Percentiles rank a stretch among this genome's conserved stretches.
These are phyloP conservation scores for Anneissia japonica DNA, from an alignment of 35 echinoderm and acorn worm genomes.

Conservation along the genomic window DNA sequence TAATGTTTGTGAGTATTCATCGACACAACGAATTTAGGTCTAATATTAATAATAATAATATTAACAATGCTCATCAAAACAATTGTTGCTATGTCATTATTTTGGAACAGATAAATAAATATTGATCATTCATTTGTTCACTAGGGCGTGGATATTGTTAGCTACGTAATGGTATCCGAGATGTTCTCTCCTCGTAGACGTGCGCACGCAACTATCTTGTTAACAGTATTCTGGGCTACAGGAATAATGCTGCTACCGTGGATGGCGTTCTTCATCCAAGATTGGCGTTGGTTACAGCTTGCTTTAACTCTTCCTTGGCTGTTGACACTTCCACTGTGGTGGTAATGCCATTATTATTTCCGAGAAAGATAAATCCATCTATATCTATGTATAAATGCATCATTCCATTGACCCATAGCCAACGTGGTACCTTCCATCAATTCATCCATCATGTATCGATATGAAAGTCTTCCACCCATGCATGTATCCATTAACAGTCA, in stretches of 20 bases:
- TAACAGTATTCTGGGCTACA: slow-evolving; percentile 82
- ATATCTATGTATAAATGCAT: neutral
- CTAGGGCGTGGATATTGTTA: slow-evolving; percentile 80
- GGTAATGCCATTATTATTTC: slow-evolving; percentile 34
- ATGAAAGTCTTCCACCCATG: neutral
- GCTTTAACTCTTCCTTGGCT: slow-evolving; percentile 70
- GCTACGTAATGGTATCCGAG: slow-evolving; percentile 96
- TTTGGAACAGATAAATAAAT: no score
- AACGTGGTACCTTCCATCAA: neutral
- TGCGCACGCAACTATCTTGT: slow-evolving; percentile 65
- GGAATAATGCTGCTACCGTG: slow-evolving; percentile 83
- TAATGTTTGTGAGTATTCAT: no score
- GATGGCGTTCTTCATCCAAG: slow-evolving; percentile 58
- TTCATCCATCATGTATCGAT: neutral
- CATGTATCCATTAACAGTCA: neutral
- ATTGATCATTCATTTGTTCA: no score
- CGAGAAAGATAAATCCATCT: neutral
- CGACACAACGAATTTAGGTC: no score
- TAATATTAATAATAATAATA: no score
- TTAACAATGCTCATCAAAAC: no score
- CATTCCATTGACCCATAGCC: neutral
- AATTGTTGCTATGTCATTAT: no score
- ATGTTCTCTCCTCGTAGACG: slow-evolving; percentile 77
- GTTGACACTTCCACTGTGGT: slow-evolving; percentile 62
- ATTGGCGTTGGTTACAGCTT: slow-evolving; percentile 85